Base-by-base conservation (phyloP, 92 coral and sea anemone species). In the Bergia puertoricense region DNA sequence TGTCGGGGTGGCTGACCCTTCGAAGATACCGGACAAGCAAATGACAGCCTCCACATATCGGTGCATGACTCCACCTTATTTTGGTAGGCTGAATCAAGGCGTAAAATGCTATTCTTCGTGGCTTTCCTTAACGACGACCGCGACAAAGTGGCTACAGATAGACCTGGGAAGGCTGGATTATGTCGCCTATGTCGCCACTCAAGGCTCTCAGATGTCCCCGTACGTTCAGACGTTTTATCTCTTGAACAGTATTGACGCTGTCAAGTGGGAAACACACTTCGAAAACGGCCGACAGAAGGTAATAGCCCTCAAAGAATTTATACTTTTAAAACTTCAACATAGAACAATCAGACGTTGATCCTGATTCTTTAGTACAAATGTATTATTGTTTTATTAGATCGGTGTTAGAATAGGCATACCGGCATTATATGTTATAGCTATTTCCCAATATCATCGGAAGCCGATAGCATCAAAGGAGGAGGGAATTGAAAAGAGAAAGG, bases 281-380 rank as follows among this genome's bases (percentile, higher is more conserved):
- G 79, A 75, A 41, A 75, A 75, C n/a, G 79, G 79, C 50, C 48
- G n/a, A 40, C n/a, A 45, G 41, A 75, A 75, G 79, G 79, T 75
- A 75, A 36, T 20, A 16, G 1, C 14, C 57, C 15, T 9, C 1
- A 1, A 51, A 30, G 30, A 30, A 30, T 30, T 30, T 4, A 46
- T 9, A 0, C 2, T 51, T 51, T 51, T 51, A 0, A 1, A 51
- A 51, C 11, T 9, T 1, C 15, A 51, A 51, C 57, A 30, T 51
- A 51, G 7, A 51, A 51, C 57, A 2, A 51, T 51, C 11, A 51
- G 15, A 51, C 30, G 30, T 30, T 30, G 30, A 30, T 30, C 30
- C 30, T 30, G 30, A 30, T 30, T 30, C 30, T 30, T 30, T 30
- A 9, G 15, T 11, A 4, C 57, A 51, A 46, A 5, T 2, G 51